Conservation (phyloP, 2,888 invertebrate genomes). For the Oegoconia quadripuncta region DNA sequence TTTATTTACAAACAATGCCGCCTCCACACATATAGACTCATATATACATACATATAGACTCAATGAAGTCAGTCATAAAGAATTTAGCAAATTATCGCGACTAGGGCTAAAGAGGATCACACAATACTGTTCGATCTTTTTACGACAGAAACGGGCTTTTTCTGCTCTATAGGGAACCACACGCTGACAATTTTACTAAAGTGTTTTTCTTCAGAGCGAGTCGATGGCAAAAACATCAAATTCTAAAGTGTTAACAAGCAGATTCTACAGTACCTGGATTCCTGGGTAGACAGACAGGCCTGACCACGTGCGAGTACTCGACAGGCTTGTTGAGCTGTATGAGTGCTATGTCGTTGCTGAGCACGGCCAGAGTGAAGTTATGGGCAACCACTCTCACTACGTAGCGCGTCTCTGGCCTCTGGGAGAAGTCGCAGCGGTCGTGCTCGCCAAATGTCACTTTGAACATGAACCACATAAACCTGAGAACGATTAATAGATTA, state of each 20-base stretch:
- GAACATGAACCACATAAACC: slow-evolving; percentile 95
- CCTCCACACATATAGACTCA: no score
- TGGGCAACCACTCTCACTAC: slow-evolving; percentile 86
- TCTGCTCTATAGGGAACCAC: no score
- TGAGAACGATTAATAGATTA: slow-evolving; percentile 50
- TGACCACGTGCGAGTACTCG: slow-evolving; percentile 85
- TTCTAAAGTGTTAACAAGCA: no score
- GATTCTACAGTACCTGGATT: slow-evolving; percentile 77
- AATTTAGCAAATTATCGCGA: no score
- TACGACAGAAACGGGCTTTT: no score
- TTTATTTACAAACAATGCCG: no score
- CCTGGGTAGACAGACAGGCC: slow-evolving; percentile 89
- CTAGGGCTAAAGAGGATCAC: no score
- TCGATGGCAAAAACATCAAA: background rate
- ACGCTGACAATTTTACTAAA: no score
- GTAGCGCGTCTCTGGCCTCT: slow-evolving; percentile 84
- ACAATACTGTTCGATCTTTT: no score
- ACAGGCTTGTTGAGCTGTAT: slow-evolving; percentile 87
- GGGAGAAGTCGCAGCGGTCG: slow-evolving; percentile 85
- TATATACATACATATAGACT: no score
- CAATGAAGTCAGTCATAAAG: no score
- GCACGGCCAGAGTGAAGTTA: slow-evolving; percentile 88
- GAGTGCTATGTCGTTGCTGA: slow-evolving; percentile 91
- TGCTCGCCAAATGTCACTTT: slow-evolving; percentile 93
- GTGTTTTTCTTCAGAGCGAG: no score